phyloP scores from a whole-genome alignment of 2,113 vertebrate species.

The Butorides virescens region DNA sequence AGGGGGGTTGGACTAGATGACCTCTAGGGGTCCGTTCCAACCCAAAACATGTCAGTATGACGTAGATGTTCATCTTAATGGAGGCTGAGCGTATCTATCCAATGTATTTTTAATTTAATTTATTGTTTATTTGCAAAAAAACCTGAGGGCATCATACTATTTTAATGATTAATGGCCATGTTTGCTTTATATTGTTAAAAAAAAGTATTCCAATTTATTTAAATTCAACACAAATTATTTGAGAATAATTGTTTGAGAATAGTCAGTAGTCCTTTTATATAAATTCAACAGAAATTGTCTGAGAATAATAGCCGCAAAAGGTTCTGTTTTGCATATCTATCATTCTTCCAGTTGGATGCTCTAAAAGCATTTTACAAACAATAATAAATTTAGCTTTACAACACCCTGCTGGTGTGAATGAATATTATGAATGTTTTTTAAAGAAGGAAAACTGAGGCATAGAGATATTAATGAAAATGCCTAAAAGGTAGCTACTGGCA shows the following conservation, averaged over 20 bases:
- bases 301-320: constrained; percentile 37
- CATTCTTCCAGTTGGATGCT: constrained; percentile 7
- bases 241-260: constrained; percentile 26
- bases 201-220: neutral
- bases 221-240: neutral
- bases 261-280: constrained; percentile 24
- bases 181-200: neutral
- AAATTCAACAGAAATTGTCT: constrained; percentile 46
- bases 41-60: neutral
- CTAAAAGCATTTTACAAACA: constrained; percentile 57
- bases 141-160: neutral
- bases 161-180: neutral
- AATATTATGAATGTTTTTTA: constrained; percentile 22
- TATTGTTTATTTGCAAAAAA: neutral
- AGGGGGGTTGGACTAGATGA: no score
- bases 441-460: constrained; percentile 32
- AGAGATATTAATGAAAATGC: constrained; percentile 4
- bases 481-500: neutral
- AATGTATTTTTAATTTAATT: neutral
- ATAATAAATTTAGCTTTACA: constrained; percentile 51
- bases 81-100: neutral
- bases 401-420: constrained; percentile 37
- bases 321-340: constrained; percentile 56
- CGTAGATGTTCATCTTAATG: neutral
- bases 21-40: no score